Conservation (phyloP, 2,888 invertebrate genomes). For the Dinocampus coccinellae region DNA sequence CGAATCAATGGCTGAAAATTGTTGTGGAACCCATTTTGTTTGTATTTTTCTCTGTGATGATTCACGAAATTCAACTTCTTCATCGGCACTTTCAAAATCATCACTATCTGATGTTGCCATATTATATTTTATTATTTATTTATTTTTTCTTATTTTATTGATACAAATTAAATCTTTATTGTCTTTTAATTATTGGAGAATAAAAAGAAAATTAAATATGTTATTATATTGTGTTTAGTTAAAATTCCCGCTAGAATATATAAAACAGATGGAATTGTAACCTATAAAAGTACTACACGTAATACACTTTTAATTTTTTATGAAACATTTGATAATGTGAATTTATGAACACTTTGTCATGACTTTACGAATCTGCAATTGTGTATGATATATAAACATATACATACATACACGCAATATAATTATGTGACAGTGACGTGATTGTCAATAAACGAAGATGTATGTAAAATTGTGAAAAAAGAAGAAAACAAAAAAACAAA, state of each 20-base stretch:
- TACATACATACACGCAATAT: not conserved
- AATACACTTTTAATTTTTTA: not conserved
- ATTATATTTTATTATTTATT: not conserved
- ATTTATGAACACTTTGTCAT: not conserved
- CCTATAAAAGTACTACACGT: not conserved
- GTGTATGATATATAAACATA: not conserved
- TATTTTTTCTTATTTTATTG: too few species aligned
- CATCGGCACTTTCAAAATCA: constrained; percentile 84
- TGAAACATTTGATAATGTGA: not conserved
- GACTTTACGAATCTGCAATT: not conserved
- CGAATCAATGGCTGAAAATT: constrained; percentile 55
- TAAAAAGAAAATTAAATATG: not conserved
- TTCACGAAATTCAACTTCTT: constrained; percentile 71
- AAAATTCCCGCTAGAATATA: not conserved
- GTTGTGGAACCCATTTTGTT: constrained; percentile 39
- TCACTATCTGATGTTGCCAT: constrained; percentile 84
- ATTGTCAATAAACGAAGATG: not conserved
- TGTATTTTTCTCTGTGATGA: constrained; percentile 11
- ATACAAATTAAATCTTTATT: not conserved
- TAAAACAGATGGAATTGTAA: constrained; percentile 6
- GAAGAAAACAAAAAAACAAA: too few species aligned
- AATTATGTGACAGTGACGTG: not conserved
- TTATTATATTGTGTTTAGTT: not conserved
- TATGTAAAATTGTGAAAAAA: not conserved
- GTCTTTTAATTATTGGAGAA: not conserved